phyloP scores from a whole-genome alignment of 2,888 invertebrate species.

The Spatulosminthurus flaviceps region DNA sequence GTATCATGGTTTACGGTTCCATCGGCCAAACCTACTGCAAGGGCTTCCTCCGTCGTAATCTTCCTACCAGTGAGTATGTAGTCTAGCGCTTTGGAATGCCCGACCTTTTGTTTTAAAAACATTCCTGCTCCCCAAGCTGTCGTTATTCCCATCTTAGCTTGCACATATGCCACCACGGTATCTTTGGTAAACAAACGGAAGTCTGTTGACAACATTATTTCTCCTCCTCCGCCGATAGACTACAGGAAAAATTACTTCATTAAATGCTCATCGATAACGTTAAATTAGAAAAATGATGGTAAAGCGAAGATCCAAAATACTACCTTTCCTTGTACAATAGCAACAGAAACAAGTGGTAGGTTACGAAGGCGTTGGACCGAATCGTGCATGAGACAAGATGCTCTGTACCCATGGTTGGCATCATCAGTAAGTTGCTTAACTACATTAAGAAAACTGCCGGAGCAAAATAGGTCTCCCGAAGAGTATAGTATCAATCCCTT shows the following conservation, averaged over 20 bases:
- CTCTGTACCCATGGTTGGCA: slow-evolving; percentile 65
- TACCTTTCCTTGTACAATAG: slow-evolving; percentile 67
- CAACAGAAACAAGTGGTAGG: slow-evolving; percentile 69
- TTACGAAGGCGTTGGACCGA: slow-evolving; percentile 66
- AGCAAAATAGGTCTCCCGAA: slow-evolving; percentile 68
- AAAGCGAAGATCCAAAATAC: neutral
- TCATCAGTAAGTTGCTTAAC: slow-evolving; percentile 6
- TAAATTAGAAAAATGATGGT: no score
- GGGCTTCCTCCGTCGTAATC: slow-evolving; percentile 66
- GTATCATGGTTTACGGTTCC: slow-evolving; percentile 64
- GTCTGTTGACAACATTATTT: slow-evolving; percentile 69
- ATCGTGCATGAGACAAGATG: slow-evolving; percentile 68
- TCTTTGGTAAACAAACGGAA: slow-evolving; percentile 67
- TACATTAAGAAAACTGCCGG: slow-evolving; percentile 69
- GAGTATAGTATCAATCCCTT: slow-evolving; percentile 68
- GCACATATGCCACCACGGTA: slow-evolving; percentile 68
- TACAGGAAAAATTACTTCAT: slow-evolving; percentile 29
- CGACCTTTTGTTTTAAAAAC: slow-evolving; percentile 67
- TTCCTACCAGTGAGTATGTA: slow-evolving; percentile 65
- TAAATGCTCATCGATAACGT: no score
- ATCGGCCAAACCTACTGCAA: slow-evolving; percentile 67
- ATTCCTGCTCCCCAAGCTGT: slow-evolving; percentile 70
- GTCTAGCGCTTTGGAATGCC: slow-evolving; percentile 67
- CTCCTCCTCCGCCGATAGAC: slow-evolving; percentile 71
- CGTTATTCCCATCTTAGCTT: slow-evolving; percentile 68